These are phyloP conservation scores for Alca torda DNA, from an alignment of 2,797 vertebrate genomes.

Conservation along the genomic window DNA sequence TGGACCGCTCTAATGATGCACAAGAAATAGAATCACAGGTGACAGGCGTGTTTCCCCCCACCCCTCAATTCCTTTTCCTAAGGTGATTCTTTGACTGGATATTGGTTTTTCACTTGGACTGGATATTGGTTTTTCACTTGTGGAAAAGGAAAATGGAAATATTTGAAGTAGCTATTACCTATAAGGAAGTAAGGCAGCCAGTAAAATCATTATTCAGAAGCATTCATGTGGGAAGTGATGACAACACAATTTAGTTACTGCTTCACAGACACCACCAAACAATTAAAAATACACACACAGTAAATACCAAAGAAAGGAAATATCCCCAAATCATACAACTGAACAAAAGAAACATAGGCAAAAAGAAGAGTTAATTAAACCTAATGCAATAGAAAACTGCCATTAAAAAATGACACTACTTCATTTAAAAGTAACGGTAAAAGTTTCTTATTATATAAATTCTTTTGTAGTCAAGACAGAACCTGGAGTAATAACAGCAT, in stretches of 20 bases:
- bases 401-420: neutral
- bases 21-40: neutral
- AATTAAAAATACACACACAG: neutral
- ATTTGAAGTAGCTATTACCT: neutral
- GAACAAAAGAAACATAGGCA: neutral
- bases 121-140: neutral
- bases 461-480: neutral
- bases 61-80: neutral
- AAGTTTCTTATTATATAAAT: neutral
- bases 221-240: neutral
- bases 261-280: neutral
- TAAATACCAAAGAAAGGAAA: neutral
- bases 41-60: rapidly evolving
- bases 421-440: neutral
- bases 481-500: neutral
- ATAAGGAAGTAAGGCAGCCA: neutral
- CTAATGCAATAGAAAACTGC: neutral
- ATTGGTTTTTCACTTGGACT: neutral
- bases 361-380: neutral
- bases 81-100: neutral
- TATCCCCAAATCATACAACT: neutral
- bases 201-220: neutral
- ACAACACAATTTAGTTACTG: neutral
- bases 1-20: neutral
- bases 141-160: neutral